Percentiles rank a stretch among this genome's conserved stretches.
Evolutionary conservation across 2,888 invertebrate species (phyloP).

Genomic region (Pristionchus exspectatus): DNA sequence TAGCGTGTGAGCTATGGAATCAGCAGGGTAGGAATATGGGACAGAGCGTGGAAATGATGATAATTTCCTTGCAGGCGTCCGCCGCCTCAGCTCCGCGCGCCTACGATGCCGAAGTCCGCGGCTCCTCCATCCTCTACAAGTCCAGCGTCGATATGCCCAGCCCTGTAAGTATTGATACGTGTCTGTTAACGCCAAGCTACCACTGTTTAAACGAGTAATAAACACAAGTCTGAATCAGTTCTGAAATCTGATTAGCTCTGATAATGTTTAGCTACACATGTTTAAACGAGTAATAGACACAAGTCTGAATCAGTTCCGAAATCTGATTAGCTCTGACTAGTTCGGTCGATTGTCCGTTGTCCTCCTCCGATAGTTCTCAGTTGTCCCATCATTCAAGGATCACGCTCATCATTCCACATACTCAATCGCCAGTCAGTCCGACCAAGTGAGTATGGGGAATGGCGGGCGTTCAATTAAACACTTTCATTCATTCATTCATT

Average conservation of each 20-base stretch:
- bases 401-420: neutral
- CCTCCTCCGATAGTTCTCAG: neutral
- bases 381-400: too few relatives aligned
- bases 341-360: neutral
- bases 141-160: constrained; percentile 89
- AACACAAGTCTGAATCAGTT: too few relatives aligned
- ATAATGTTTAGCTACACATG: neutral
- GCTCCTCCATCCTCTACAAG: constrained; percentile 82
- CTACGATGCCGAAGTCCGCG: constrained; percentile 54
- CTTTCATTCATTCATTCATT: too few relatives aligned
- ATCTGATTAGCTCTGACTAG: too few relatives aligned
- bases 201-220: too few relatives aligned
- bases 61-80: neutral
- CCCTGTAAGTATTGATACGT: constrained; percentile 80
- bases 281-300: too few relatives aligned
- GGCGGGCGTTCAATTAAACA: neutral
- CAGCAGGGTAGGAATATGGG: too few relatives aligned
- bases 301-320: too few relatives aligned
- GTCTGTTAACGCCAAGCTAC: neutral
- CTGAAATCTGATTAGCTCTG: too few relatives aligned
- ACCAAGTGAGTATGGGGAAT: neutral
- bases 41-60: neutral
- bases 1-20: too few relatives aligned
- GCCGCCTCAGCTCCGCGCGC: neutral
- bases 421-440: neutral